Base-by-base conservation (phyloP, 1,140 invertebrate genomes). In the Drosophila watanabei region DNA sequence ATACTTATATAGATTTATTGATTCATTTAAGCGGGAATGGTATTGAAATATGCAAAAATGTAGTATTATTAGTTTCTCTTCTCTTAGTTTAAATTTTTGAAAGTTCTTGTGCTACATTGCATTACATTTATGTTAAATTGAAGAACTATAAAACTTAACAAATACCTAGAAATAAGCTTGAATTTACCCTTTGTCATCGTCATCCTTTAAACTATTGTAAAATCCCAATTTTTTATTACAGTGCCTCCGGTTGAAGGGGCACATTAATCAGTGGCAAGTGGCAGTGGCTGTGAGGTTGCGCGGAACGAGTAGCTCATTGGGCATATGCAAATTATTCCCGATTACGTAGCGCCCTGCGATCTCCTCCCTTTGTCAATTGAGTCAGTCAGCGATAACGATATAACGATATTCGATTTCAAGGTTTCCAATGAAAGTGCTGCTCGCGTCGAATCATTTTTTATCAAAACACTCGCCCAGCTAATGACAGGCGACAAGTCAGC, bases 401-500 rank as follows among this genome's bases (percentile, higher is more conserved):
- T 63, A 60, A 49, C 81, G 60, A 83, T 72, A 66, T 78, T 51
- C 64, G 56, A 71, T 71, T 88, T 75, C 83, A 87, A 87, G 83
- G 83, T 84, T 87, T 86, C 69, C 82, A 81, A 68, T 69, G 65
- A 84, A 69, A 83, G 75, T 78, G 73, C 73, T 65, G 68, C 56
- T 32, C 30, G 41, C 20, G 33, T 62, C 60, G 66, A 69, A 77
- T 87, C 80, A 87, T 88, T 87, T 87, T 84, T 87, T 83, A 86
- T 75, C 71, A 77, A 65, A 64, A 75, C 66, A 85, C 66, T 71
- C 80, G 59, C 9, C 56, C 49, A 65, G 84, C 84, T 87, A 87
- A 87, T 88, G 84, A 87, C 83, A 88, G 75, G 84, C 76, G 84
- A 87, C 83, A 88, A 85, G 59, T 87, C 80, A 88, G 84, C 80